Evolutionary conservation across 2,888 invertebrate species (phyloP).

Genomic region (Ormyrus nitidulus): DNA sequence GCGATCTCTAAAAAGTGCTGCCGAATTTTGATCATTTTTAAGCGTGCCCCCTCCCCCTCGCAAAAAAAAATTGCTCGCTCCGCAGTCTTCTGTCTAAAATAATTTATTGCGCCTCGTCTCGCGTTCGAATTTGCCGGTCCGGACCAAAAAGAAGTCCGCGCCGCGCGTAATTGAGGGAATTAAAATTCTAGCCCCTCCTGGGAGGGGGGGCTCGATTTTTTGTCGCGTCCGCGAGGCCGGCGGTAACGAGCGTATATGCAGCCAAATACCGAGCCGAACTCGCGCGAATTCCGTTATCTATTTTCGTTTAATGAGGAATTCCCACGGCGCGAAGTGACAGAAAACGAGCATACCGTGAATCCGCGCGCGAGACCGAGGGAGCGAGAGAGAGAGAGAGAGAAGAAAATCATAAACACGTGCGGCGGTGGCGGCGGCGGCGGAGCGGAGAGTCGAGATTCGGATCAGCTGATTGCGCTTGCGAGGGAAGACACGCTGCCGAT

Average conservation of each 20-base stretch:
- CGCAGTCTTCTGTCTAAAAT: too few species aligned
- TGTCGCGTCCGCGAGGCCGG: neutral
- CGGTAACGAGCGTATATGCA: neutral
- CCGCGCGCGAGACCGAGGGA: neutral
- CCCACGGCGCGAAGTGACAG: constrained; percentile 21
- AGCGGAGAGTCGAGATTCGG: constrained; percentile 22
- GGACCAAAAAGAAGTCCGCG: too few species aligned
- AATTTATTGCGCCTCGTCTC: too few species aligned
- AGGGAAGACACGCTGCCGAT: neutral
- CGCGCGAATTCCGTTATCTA: constrained; percentile 8
- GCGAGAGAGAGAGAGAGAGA: neutral
- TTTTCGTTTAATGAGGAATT: constrained; percentile 41
- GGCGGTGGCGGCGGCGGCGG: neutral
- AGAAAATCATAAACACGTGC: constrained; percentile 28
- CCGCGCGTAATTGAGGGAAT: too few species aligned
- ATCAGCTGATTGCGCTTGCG: constrained; percentile 44
- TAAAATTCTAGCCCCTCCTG: too few species aligned
- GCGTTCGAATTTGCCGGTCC: too few species aligned
- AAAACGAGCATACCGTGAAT: neutral
- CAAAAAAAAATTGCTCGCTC: too few species aligned
- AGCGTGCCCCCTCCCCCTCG: too few species aligned
- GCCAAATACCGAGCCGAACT: constrained; percentile 6
- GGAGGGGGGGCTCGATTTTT: neutral
- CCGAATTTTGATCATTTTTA: too few species aligned
- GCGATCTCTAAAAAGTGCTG: too few species aligned